Percentiles rank a stretch among this genome's conserved stretches.
Conservation (phyloP, 2,888 invertebrate genomes). For the Busseola fusca region DNA sequence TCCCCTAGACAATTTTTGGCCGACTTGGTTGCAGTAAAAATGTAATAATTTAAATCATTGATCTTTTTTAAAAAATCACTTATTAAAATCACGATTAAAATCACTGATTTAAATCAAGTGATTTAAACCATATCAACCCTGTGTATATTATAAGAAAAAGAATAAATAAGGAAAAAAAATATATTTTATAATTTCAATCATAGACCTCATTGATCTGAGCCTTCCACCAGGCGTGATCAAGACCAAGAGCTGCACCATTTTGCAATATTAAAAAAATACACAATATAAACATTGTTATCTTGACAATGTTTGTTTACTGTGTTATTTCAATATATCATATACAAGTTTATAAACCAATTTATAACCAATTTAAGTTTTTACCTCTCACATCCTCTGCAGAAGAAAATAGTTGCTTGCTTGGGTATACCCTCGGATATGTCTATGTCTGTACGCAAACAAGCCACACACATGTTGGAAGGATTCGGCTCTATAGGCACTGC, state of each 20-base stretch:
- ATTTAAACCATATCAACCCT: too few species aligned
- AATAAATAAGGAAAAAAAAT: not conserved
- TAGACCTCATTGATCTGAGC: not conserved
- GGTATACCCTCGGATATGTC: conserved; percentile 99
- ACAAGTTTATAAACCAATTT: not conserved
- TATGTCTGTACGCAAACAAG: conserved; percentile 96
- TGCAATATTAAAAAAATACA: not conserved
- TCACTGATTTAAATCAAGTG: too few species aligned
- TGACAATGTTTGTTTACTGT: not conserved
- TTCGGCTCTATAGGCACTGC: conserved; percentile 97
- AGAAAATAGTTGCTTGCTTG: conserved; percentile 96
- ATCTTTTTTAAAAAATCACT: too few species aligned
- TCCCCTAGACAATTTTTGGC: too few species aligned
- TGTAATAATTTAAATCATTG: too few species aligned
- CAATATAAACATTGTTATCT: not conserved
- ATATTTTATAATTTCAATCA: conserved; percentile 3
- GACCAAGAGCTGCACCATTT: not conserved
- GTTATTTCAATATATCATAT: not conserved
- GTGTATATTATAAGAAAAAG: too few species aligned
- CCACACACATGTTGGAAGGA: conserved; percentile 99
- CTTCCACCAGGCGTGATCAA: not conserved
- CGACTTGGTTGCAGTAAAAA: too few species aligned
- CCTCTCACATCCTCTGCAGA: conserved; percentile 98
- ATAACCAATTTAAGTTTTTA: conserved; percentile 66
- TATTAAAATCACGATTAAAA: too few species aligned